Percentiles rank a stretch among this genome's conserved stretches.
Evolutionary conservation across 2,888 invertebrate genomes (phyloP).

Genomic region (Athetis lepigone): DNA sequence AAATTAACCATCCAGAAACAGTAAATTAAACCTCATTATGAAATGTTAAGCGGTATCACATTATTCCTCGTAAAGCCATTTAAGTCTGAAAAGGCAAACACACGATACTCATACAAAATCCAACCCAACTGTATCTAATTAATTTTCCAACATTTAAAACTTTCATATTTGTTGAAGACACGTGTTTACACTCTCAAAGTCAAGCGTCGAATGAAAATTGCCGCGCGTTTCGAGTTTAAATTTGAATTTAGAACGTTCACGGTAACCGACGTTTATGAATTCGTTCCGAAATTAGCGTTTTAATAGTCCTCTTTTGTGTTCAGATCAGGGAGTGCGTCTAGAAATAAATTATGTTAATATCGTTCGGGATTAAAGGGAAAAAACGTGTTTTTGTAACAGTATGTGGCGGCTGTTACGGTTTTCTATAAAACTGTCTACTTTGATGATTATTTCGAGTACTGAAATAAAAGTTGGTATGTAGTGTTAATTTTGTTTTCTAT

Average conservation of each 20-base stretch:
- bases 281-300: constrained; percentile 74
- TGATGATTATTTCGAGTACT: constrained; percentile 22
- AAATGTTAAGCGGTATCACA: constrained; percentile 29
- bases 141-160: constrained; percentile 65
- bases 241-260: constrained; percentile 69
- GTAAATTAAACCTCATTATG: constrained; percentile 9
- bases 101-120: constrained; percentile 46
- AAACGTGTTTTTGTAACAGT: constrained; percentile 30
- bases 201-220: constrained; percentile 60
- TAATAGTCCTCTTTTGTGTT: constrained; percentile 67
- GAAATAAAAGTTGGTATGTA: constrained; percentile 22
- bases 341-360: constrained; percentile 57
- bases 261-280: constrained; percentile 68
- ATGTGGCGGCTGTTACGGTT: constrained; percentile 21
- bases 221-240: constrained; percentile 62
- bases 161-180: constrained; percentile 63
- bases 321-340: constrained; percentile 52
- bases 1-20: neutral
- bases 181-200: constrained; percentile 65
- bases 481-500: constrained; percentile 1
- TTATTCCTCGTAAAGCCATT: constrained; percentile 45
- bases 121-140: constrained; percentile 57
- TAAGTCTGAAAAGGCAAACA: constrained; percentile 55
- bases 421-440: constrained; percentile 27
- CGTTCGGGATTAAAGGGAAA: constrained; percentile 41